Evolutionary conservation across 2,113 vertebrate species (phyloP), one percentile per base, ranked within the genome.

Genomic region (Sprattus sprattus): DNA sequence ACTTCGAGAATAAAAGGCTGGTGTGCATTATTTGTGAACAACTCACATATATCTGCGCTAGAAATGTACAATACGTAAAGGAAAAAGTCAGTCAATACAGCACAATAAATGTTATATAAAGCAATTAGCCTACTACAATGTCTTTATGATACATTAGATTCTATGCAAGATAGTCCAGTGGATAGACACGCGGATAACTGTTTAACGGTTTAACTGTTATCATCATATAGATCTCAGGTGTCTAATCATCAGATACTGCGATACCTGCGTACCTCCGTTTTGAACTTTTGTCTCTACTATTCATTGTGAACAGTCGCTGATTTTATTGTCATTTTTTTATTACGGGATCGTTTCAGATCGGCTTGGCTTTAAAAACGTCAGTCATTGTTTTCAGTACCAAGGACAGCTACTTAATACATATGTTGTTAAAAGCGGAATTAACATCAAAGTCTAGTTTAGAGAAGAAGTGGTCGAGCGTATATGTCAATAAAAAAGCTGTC

Each of bases 351-450:
- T 8, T 11, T 32, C 13, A 22, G 3, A 11, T 57, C 47, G 75
- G 6, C 13, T 32, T 49, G 4, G 46, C n/a, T n/a, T n/a, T n/a
- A n/a, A n/a, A 50, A 28, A 11, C 22, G 22, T 49, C 82, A 81
- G 67, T 64, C 81, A 67, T 13, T 50, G 45, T n/a, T 82, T 92
- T 93, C 92, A 94, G 93, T 80, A 95, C 93, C 88, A 60, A 16
- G 91, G 92, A 92, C 91, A 94, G 92, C 89, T 90, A 89, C 60
- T 32, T 0, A 3, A 6, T 84, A 60, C 2, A 6, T 84, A 60
- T 11, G 67, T 39, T 32, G 71, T 39, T 78, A 44, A 78, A 78
- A 78, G 28, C n/a, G 8, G 64, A 71, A 71, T 71, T 71, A 71
- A 39, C 71, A 78, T 11, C 32, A 32, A 39, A 10, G n/a, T 13